These are phyloP conservation scores for Tupiocoris notatus DNA, from an alignment of 2,888 invertebrate species.

Conservation along the genomic window DNA sequence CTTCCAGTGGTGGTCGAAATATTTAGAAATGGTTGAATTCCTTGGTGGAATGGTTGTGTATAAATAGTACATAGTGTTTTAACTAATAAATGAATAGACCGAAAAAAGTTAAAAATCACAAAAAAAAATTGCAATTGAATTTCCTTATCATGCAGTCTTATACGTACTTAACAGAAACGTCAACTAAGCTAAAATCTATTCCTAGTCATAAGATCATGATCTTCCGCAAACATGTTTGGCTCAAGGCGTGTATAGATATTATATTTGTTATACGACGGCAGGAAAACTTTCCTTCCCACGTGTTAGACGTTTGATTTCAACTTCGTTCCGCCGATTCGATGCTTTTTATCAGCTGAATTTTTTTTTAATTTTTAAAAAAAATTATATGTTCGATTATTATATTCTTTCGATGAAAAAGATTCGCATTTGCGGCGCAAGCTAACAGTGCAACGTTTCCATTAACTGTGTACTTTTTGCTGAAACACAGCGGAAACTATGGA, in stretches of 20 bases:
- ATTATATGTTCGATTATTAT: too few species aligned
- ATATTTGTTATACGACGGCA: slow-evolving; percentile 39
- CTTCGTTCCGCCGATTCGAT: background rate
- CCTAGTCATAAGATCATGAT: slow-evolving; percentile 46
- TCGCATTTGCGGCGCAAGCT: too few species aligned
- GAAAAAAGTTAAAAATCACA: slow-evolving; percentile 31
- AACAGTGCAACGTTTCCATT: too few species aligned
- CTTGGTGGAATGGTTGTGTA: slow-evolving; percentile 43
- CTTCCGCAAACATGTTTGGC: slow-evolving; percentile 46
- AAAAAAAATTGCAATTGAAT: slow-evolving; percentile 19
- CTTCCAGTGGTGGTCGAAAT: slow-evolving; percentile 35
- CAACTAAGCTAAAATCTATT: slow-evolving; percentile 35
- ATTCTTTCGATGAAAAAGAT: too few species aligned
- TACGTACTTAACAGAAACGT: slow-evolving; percentile 38
- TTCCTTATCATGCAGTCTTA: slow-evolving; percentile 43
- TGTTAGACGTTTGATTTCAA: background rate
- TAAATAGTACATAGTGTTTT: slow-evolving; percentile 41
- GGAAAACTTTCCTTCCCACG: slow-evolving; percentile 35
- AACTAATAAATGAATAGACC: slow-evolving; percentile 42
- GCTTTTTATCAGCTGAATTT: background rate
- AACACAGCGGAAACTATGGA: background rate
- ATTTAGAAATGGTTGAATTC: slow-evolving; percentile 39
- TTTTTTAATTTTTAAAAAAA: background rate
- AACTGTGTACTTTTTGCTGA: background rate
- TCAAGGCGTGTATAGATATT: slow-evolving; percentile 45